These are phyloP conservation scores for Nomia melanderi DNA, from an alignment of 1,140 invertebrate species.

Conservation along the genomic window DNA sequence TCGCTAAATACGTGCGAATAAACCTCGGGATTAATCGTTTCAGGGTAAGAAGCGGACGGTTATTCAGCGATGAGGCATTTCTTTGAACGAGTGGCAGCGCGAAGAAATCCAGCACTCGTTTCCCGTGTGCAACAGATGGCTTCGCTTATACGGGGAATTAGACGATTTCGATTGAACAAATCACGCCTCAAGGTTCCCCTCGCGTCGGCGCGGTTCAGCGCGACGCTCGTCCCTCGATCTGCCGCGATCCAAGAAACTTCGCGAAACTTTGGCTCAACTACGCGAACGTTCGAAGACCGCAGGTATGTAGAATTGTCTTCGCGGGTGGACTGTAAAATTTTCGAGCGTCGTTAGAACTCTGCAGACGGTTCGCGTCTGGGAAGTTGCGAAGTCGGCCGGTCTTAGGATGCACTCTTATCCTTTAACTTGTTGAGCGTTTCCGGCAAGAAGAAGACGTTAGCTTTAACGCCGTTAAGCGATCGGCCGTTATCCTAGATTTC, in stretches of 20 bases:
- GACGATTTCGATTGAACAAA: constrained; percentile 59
- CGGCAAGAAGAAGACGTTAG: not conserved
- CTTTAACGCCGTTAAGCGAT: not conserved
- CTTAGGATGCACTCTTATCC: not conserved
- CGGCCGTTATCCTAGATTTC: no score
- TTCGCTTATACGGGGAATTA: constrained; percentile 54
- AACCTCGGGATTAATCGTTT: no score
- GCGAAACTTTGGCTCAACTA: not conserved
- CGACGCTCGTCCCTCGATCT: constrained; percentile 14
- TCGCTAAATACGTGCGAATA: no score
- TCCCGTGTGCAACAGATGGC: constrained; percentile 56
- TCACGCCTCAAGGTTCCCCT: constrained; percentile 45
- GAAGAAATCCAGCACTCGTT: not conserved
- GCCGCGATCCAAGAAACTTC: constrained; percentile 11
- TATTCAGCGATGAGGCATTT: not conserved
- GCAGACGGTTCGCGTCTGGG: not conserved
- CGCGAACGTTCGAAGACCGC: not conserved
- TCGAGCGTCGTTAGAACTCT: not conserved
- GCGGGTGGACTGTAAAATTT: not conserved
- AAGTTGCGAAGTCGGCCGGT: not conserved
- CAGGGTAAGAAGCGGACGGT: not conserved
- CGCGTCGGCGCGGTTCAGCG: constrained; percentile 21
- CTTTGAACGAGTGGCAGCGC: not conserved
- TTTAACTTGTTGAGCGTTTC: not conserved
- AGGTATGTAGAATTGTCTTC: not conserved